Evolutionary conservation across 2,888 invertebrate genomes (phyloP).

Genomic region (Muschampia plurimacula): DNA sequence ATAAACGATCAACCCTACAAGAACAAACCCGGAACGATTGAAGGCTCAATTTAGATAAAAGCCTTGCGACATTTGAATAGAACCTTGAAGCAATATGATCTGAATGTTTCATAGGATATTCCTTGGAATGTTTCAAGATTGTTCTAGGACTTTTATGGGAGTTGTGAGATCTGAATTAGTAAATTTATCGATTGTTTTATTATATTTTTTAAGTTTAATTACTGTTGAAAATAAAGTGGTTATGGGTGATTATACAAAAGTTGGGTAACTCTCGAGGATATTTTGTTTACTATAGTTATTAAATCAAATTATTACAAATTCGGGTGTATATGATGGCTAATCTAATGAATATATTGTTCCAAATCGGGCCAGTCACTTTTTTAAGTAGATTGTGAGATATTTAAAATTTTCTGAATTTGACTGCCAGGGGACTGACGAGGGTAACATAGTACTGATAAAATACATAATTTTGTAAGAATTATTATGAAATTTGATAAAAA

Average conservation of each 20-base stretch:
- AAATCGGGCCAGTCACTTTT: constrained; percentile 47
- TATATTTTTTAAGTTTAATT: neutral
- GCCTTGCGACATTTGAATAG: constrained; percentile 48
- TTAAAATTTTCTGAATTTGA: constrained; percentile 12
- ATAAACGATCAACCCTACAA: constrained; percentile 33
- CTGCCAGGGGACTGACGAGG: constrained; percentile 23
- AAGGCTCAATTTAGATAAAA: constrained; percentile 60
- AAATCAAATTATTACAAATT: constrained; percentile 35
- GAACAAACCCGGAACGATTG: constrained; percentile 51
- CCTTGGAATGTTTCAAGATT: neutral
- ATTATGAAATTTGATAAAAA: constrained; percentile 14
- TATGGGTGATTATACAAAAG: constrained; percentile 40
- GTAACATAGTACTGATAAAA: constrained; percentile 20
- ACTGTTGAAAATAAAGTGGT: too few relatives aligned
- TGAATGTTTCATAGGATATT: neutral
- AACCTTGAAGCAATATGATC: constrained; percentile 14
- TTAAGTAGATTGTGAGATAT: constrained; percentile 42
- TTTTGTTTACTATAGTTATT: constrained; percentile 45
- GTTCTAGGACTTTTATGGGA: neutral
- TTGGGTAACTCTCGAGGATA: constrained; percentile 40
- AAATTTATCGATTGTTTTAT: neutral
- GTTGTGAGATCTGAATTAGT: neutral
- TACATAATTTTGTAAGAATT: constrained; percentile 22
- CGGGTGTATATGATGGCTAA: constrained; percentile 44
- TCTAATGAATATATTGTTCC: constrained; percentile 43